Conservation (phyloP, 2,888 invertebrate species). For the Tanytarsus gracilentus region DNA sequence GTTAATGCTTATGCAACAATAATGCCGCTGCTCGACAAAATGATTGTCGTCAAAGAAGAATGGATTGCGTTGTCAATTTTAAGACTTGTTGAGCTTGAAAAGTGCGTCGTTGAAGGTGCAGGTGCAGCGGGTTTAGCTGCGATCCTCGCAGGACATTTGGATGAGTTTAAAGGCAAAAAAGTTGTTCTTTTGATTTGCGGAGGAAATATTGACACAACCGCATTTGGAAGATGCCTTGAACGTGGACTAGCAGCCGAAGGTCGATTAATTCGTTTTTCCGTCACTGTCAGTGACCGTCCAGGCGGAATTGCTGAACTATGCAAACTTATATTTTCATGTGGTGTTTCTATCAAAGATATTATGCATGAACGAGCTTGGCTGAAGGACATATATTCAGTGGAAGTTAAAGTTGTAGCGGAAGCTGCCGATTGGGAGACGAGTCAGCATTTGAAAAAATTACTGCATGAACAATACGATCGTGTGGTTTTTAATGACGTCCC, state of each 20-base stretch:
- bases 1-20: slow-evolving; percentile 70
- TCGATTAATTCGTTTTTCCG: slow-evolving; percentile 47
- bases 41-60: slow-evolving; percentile 72
- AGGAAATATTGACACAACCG: slow-evolving; percentile 88
- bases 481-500: slow-evolving; percentile 47
- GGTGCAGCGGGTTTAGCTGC: slow-evolving; percentile 81
- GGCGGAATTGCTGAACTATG: slow-evolving; percentile 82
- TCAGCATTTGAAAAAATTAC: slow-evolving; percentile 49
- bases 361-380: slow-evolving; percentile 95
- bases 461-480: slow-evolving; percentile 49
- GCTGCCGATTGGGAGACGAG: slow-evolving; percentile 76
- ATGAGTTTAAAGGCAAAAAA: slow-evolving; percentile 71
- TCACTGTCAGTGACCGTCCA: slow-evolving; percentile 63
- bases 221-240: slow-evolving; percentile 78
- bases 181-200: slow-evolving; percentile 77
- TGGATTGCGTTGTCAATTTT: slow-evolving; percentile 76
- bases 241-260: slow-evolving; percentile 82
- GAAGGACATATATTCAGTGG: slow-evolving; percentile 75
- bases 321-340: slow-evolving; percentile 60
- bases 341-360: slow-evolving; percentile 89
- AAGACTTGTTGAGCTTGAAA: slow-evolving; percentile 70
- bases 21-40: slow-evolving; percentile 62
- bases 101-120: slow-evolving; percentile 86
- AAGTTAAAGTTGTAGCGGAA: slow-evolving; percentile 80
- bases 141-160: slow-evolving; percentile 67